Base-by-base conservation (phyloP, 2,888 invertebrate genomes). In the Endotricha flammealis region DNA sequence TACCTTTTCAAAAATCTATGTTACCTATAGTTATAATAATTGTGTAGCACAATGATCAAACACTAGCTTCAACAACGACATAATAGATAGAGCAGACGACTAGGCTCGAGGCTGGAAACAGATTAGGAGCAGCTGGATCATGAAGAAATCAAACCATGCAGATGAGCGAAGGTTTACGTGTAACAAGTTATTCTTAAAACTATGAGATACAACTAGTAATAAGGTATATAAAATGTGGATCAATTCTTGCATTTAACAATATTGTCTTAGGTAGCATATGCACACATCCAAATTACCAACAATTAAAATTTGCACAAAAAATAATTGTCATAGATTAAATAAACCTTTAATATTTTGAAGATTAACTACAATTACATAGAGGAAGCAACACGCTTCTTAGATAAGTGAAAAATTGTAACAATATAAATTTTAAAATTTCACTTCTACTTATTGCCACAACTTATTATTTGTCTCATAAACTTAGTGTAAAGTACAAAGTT, bases 181-280 rank as follows among this genome's bases (percentile, higher is more conserved):
- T 70, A 76, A 76, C 67, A 70, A 66, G 66, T 66, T 65, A 46
- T 51, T 56, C 70, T 72, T 75, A 75, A 52, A 39, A 51, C 71
- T 75, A 74, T 55, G 37, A 58, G 48, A 61, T 71, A 71, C 57
- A 64, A 58, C 67, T 74, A 71, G 61, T 64, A 65, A 65, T 54
- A 66, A 54, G 57, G 51, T 58, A 66, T 72, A 75, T 77, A 82
- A 78, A 82, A 80, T 76, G 81, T 81, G 77, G 68, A 80, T 74
- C 69, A 79, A 69, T 64, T 68, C 64, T 79, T 79, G 79, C 71
- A 54, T 73, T 71, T 72, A 85, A 83, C 82, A 85, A 83, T 86
- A 86, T 85, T 85, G 85, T 86, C 86, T 74, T 80, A 60, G 61
- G 67, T 83, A 79, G 68, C 78, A 78, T 80, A n/a, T 78, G 75